Percentiles rank a stretch among this genome's conserved stretches.
Evolutionary conservation across 2,888 invertebrate genomes (phyloP).

Genomic region (Drosophila dives): DNA sequence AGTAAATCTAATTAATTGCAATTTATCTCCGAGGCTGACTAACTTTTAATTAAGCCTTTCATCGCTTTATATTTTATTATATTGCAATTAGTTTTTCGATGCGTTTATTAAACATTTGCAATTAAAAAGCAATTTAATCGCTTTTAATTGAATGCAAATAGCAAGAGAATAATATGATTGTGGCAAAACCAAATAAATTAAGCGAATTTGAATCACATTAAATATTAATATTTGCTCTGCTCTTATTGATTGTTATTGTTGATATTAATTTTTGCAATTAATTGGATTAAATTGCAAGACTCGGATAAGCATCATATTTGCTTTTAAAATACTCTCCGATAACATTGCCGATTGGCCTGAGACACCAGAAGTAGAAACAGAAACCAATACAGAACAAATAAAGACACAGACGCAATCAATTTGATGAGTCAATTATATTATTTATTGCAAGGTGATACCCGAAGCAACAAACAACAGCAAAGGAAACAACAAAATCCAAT

Average conservation of each 20-base stretch:
- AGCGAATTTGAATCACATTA: conserved; percentile 34
- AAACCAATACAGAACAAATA: background rate
- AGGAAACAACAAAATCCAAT: conserved; percentile 4
- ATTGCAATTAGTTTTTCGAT: background rate
- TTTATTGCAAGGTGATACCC: conserved; percentile 34
- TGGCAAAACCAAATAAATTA: conserved; percentile 26
- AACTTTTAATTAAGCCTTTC: background rate
- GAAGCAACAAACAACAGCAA: conserved; percentile 9
- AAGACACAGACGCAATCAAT: conserved; percentile 35
- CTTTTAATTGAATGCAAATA: conserved; percentile 42
- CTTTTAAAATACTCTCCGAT: conserved; percentile 22
- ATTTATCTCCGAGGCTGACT: background rate
- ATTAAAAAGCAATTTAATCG: conserved; percentile 21
- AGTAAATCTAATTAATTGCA: background rate
- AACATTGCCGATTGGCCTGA: conserved; percentile 42
- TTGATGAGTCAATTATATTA: conserved; percentile 27
- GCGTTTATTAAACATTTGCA: conserved; percentile 3
- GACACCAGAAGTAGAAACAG: conserved; percentile 17
- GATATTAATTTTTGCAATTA: conserved; percentile 9
- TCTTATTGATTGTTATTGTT: conserved; percentile 12
- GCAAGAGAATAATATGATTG: conserved; percentile 6
- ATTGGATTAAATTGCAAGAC: conserved; percentile 17
- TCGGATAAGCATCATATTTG: conserved; percentile 41
- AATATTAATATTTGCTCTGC: conserved; percentile 31
- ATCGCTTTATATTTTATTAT: background rate